Conservation (phyloP, 1,140 invertebrate species). For the Drosophila orena region DNA sequence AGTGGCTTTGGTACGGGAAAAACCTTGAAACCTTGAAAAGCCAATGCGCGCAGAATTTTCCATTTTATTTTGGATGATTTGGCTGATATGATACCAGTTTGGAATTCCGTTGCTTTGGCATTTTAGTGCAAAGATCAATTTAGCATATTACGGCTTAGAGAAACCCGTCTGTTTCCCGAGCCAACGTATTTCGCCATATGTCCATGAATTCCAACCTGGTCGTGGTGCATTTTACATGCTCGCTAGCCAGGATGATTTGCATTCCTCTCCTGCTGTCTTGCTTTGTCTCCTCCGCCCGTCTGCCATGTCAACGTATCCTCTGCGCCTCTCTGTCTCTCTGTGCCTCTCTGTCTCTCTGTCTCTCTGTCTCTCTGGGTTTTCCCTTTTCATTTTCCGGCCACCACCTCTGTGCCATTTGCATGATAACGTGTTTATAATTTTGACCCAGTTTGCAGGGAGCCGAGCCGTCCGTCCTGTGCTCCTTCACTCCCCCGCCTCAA, state of each 20-base stretch:
- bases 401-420: conserved; percentile 69
- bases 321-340: not conserved
- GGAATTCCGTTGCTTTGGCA: too few relatives aligned
- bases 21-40: too few relatives aligned
- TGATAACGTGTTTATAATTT: conserved; percentile 83
- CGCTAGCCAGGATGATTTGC: conserved; percentile 70
- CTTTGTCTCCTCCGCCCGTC: conserved; percentile 34
- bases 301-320: conserved; percentile 26
- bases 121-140: too few relatives aligned
- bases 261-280: conserved; percentile 30
- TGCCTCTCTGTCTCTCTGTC: too few relatives aligned
- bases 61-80: too few relatives aligned
- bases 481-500: conserved; percentile 1
- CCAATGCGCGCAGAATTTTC: too few relatives aligned
- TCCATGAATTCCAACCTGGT: conserved; percentile 26
- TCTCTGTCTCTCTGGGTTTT: not conserved
- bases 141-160: not conserved
- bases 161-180: not conserved
- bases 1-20: too few relatives aligned
- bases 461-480: conserved; percentile 11
- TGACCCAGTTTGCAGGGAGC: conserved; percentile 70
- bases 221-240: conserved; percentile 50
- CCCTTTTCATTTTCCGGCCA: conserved; percentile 12
- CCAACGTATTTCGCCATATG: conserved; percentile 12
- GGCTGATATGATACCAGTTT: too few relatives aligned